Conservation (phyloP, 2,888 invertebrate species). For the Ochropacha duplaris region DNA sequence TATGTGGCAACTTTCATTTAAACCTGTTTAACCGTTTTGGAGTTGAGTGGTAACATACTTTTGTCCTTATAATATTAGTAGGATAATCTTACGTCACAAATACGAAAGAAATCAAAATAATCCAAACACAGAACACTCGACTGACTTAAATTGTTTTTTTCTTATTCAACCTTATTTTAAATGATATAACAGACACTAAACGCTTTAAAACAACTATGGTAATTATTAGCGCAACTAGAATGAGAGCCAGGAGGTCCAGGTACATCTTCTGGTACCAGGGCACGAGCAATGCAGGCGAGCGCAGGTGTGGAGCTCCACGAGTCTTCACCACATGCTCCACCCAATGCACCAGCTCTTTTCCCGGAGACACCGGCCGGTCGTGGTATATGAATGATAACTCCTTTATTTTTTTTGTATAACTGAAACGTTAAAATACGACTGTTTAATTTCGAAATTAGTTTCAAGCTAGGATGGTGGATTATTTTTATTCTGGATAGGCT, state of each 20-base stretch:
- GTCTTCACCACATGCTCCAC: conserved; percentile 33
- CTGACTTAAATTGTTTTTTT: too few species aligned
- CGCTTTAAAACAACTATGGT: background rate
- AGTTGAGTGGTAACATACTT: too few species aligned
- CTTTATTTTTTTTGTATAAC: conserved; percentile 29
- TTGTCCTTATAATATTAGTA: too few species aligned
- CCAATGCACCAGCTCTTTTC: conserved; percentile 35
- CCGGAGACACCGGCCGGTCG: conserved; percentile 30
- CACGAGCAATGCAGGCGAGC: conserved; percentile 45
- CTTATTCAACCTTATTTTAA: background rate
- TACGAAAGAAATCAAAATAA: too few species aligned
- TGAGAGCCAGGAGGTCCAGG: conserved; percentile 43
- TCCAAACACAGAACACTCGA: too few species aligned
- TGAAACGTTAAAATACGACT: conserved; percentile 7
- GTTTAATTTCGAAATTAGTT: too few species aligned
- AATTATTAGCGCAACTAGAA: conserved; percentile 9
- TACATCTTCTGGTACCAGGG: conserved; percentile 54
- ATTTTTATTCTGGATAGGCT: too few species aligned
- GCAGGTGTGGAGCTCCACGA: conserved; percentile 48
- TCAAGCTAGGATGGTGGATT: too few species aligned
- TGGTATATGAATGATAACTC: conserved; percentile 40
- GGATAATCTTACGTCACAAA: too few species aligned
- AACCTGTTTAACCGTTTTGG: too few species aligned
- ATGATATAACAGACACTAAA: background rate
- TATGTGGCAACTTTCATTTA: too few species aligned